Percentiles rank a stretch among this genome's conserved stretches.
Conservation (phyloP, 2,113 vertebrate species). For the Suncus etruscus region DNA sequence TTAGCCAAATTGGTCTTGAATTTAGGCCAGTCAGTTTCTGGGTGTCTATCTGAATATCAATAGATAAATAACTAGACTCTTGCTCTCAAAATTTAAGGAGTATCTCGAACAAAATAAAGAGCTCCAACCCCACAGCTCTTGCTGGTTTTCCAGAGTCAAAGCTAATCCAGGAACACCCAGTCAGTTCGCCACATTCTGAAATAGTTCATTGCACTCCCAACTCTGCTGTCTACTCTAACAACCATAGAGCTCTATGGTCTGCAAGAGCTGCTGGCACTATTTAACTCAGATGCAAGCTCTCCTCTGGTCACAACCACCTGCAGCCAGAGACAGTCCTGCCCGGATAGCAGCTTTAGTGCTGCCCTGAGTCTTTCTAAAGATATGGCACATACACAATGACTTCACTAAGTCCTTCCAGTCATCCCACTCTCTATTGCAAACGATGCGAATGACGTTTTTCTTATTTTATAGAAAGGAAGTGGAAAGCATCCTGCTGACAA, state of each 20-base stretch:
- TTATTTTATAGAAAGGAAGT: background rate
- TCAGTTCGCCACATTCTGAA: background rate
- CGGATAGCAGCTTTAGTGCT: background rate
- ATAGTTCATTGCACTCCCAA: background rate
- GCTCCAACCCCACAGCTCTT: background rate
- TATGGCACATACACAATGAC: background rate
- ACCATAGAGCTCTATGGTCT: background rate
- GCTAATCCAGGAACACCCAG: background rate
- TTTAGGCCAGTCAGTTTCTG: background rate
- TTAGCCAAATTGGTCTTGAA: constrained; percentile 31
- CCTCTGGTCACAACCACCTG: background rate
- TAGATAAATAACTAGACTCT: no score
- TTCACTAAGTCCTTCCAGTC: background rate
- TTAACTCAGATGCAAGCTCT: background rate
- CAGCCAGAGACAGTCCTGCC: background rate
- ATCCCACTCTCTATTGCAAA: background rate
- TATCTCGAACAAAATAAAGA: constrained; percentile 24
- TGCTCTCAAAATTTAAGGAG: background rate
- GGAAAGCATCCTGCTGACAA: background rate
- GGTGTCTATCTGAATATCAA: background rate
- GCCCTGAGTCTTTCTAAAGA: background rate
- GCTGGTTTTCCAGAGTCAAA: background rate
- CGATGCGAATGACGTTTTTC: constrained; percentile 4
- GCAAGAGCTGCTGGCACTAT: background rate
- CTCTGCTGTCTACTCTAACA: background rate